Evolutionary conservation across 2,888 invertebrate genomes (phyloP).

Genomic region (Eristalis intricaria): DNA sequence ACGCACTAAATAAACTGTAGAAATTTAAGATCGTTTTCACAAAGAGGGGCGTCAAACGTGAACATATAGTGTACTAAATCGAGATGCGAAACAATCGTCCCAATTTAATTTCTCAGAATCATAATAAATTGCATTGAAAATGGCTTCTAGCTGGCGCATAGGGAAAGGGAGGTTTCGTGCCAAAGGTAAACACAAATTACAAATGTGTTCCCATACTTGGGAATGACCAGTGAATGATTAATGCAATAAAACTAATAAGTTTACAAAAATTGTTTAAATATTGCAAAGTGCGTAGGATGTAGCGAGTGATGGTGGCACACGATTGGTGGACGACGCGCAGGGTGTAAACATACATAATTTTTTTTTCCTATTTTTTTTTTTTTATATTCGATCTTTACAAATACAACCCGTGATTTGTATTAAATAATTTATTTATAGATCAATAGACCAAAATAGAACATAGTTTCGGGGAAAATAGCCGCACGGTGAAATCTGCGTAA

Average conservation of each 20-base stretch:
- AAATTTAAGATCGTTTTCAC: slow-evolving; percentile 49
- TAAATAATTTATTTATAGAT: slow-evolving; percentile 62
- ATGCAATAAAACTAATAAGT: slow-evolving; percentile 41
- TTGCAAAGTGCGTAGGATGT: slow-evolving; percentile 61
- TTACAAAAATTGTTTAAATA: slow-evolving; percentile 42
- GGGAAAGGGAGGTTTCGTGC: slow-evolving; percentile 80
- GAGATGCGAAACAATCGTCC: slow-evolving; percentile 56
- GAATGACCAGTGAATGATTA: slow-evolving; percentile 32
- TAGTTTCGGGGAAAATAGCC: slow-evolving; percentile 48
- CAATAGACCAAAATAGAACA: slow-evolving; percentile 59
- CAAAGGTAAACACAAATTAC: slow-evolving; percentile 78
- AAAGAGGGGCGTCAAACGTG: slow-evolving; percentile 36
- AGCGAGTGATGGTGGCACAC: slow-evolving; percentile 19
- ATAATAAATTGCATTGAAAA: slow-evolving; percentile 73
- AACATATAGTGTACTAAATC: slow-evolving; percentile 40
- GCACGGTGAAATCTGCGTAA: slow-evolving; percentile 54
- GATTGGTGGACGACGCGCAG: slow-evolving; percentile 49
- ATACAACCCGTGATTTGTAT: slow-evolving; percentile 68
- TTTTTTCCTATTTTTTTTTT: slow-evolving; percentile 28
- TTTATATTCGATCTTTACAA: slow-evolving; percentile 49
- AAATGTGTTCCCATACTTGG: slow-evolving; percentile 56
- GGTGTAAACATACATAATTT: slow-evolving; percentile 58
- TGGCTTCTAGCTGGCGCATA: slow-evolving; percentile 81
- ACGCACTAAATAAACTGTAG: slow-evolving; percentile 63
- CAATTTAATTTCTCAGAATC: slow-evolving; percentile 40